A percentile compares a stretch with the other conserved stretches of the same genome.
Evolutionary conservation across 53 echinoderm and acorn worm species (phyloP).

Genomic region (Mesocentrotus franciscanus): DNA sequence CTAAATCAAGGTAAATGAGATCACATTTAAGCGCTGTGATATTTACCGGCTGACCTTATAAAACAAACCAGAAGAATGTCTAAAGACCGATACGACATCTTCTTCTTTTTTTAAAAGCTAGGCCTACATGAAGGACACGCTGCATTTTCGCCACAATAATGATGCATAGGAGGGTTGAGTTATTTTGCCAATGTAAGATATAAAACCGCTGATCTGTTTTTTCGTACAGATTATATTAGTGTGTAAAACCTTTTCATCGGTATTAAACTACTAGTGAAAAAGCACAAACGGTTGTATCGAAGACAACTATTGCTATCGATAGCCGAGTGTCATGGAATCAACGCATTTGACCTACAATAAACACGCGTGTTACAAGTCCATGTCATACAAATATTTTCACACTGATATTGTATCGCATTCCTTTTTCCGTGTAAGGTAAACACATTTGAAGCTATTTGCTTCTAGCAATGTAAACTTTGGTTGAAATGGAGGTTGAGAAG

Average conservation of each 20-base stretch:
- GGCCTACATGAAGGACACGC: no score
- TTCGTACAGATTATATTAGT: no score
- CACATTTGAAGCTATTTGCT: background rate
- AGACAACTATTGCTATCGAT: no score
- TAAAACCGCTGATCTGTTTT: no score
- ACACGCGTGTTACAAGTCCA: background rate
- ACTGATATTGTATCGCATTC: background rate
- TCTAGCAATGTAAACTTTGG: background rate
- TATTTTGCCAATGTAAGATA: no score
- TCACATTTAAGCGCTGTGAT: background rate
- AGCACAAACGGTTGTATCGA: no score
- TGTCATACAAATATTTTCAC: background rate
- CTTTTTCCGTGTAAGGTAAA: background rate
- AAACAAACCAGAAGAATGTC: background rate
- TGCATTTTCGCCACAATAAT: no score
- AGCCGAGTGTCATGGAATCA: background rate
- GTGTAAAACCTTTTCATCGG: no score
- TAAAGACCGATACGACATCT: no score
- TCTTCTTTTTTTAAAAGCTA: no score
- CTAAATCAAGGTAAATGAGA: background rate
- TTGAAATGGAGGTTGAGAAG: background rate
- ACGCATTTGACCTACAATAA: background rate
- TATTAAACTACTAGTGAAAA: no score
- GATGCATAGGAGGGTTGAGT: no score
- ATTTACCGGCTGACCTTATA: background rate